Conservation (phyloP, 1,140 invertebrate genomes). For the Tribolium madens region DNA sequence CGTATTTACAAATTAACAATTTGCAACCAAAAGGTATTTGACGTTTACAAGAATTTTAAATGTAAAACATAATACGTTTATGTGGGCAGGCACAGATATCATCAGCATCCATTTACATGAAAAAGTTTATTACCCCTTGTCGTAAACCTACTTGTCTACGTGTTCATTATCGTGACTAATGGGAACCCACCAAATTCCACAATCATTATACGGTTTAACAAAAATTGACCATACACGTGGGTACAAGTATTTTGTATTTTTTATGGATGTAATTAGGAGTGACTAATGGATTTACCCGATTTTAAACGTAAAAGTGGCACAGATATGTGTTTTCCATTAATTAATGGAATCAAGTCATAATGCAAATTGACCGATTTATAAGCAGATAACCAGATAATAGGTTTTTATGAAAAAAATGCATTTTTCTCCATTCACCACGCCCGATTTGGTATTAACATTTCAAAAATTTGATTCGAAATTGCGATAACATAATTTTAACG, state of each 20-base stretch:
- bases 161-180: conserved; percentile 29
- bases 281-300: conserved; percentile 6
- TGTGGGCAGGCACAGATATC: conserved; percentile 12
- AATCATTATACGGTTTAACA: background rate
- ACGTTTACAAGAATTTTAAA: conserved; percentile 24
- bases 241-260: background rate
- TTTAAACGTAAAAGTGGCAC: background rate
- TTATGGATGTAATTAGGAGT: background rate
- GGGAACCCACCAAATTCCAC: background rate
- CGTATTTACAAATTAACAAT: conserved; percentile 8
- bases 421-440: background rate
- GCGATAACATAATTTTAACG: background rate
- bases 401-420: background rate
- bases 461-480: conserved; percentile 1
- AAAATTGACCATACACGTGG: background rate
- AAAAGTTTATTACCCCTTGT: conserved; percentile 10
- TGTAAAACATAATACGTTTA: conserved; percentile 14
- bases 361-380: background rate
- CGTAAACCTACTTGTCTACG: conserved; percentile 23
- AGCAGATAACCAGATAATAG: background rate
- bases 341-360: conserved; percentile 12
- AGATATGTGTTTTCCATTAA: background rate
- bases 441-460: conserved; percentile 8
- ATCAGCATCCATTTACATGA: conserved; percentile 20
- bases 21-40: background rate